Evolutionary conservation across 2,888 invertebrate species (phyloP).

Genomic region (Drosophila emarginata): DNA sequence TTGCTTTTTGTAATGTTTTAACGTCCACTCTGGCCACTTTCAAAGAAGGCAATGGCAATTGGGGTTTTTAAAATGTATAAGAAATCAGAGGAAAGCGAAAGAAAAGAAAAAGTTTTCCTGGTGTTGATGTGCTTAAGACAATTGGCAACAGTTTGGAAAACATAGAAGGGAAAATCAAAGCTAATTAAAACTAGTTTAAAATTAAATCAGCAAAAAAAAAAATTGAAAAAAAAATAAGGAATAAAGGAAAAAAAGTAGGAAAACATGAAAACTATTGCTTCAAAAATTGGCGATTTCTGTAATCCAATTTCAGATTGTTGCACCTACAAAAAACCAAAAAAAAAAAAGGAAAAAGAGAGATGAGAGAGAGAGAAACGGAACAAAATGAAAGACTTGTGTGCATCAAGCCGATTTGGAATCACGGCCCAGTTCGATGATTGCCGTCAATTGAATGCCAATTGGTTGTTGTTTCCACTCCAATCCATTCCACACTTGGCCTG

Average conservation of each 20-base stretch:
- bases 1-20: background rate
- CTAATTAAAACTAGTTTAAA: slow-evolving; percentile 16
- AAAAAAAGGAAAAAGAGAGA: background rate
- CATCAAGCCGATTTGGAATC: slow-evolving; percentile 33
- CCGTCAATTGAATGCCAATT: slow-evolving; percentile 66
- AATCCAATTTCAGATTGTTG: slow-evolving; percentile 5
- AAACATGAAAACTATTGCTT: background rate
- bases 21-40: background rate
- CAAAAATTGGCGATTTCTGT: slow-evolving; percentile 1
- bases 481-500: slow-evolving; percentile 9
- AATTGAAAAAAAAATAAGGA: background rate
- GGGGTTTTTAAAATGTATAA: background rate
- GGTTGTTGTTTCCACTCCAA: slow-evolving; percentile 38
- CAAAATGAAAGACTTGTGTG: slow-evolving; percentile 3
- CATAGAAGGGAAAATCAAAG: slow-evolving; percentile 3
- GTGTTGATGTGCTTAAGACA: slow-evolving; percentile 30
- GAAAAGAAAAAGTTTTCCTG: slow-evolving; percentile 8
- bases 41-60: slow-evolving; percentile 1
- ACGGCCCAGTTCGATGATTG: slow-evolving; percentile 56
- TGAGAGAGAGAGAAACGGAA: background rate
- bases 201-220: background rate
- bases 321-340: background rate
- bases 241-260: background rate
- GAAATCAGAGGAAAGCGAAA: background rate
- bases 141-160: slow-evolving; percentile 15